Evolutionary conservation across 2,888 invertebrate genomes (phyloP).

Genomic region (Clepsis dumicolana): DNA sequence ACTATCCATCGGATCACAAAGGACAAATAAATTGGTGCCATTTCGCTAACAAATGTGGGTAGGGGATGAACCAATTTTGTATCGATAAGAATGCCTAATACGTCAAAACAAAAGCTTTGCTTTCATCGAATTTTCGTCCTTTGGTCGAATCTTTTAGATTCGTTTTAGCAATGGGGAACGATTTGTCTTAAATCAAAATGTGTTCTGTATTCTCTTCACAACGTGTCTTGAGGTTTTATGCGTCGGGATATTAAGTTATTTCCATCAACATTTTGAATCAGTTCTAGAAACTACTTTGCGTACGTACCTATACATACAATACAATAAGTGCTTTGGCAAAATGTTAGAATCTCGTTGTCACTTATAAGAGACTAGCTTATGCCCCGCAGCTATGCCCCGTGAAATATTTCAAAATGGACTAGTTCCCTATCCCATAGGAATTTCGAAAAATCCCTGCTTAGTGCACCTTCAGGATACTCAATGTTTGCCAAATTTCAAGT

Average conservation of each 20-base stretch:
- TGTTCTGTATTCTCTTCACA: not conserved
- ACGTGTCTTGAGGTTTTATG: not conserved
- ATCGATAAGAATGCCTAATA: slow-evolving; percentile 50
- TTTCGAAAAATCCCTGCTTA: too few relatives aligned
- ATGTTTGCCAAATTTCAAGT: too few relatives aligned
- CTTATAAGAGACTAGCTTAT: too few relatives aligned
- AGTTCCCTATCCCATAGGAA: too few relatives aligned
- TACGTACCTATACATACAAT: too few relatives aligned
- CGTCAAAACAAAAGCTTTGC: slow-evolving; percentile 33
- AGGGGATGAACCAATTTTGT: slow-evolving; percentile 66
- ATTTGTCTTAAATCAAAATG: not conserved
- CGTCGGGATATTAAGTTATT: not conserved
- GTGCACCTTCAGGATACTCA: too few relatives aligned
- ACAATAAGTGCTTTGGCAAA: too few relatives aligned
- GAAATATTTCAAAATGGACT: too few relatives aligned
- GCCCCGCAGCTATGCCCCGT: too few relatives aligned
- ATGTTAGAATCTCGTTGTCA: too few relatives aligned
- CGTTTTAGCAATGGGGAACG: not conserved
- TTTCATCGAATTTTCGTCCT: slow-evolving; percentile 12
- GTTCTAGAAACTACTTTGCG: too few relatives aligned
- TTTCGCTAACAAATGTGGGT: slow-evolving; percentile 73
- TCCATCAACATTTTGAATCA: not conserved
- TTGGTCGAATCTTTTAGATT: slow-evolving; percentile 5
- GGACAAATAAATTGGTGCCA: slow-evolving; percentile 68
- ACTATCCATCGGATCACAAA: slow-evolving; percentile 68